phyloP scores from a whole-genome alignment of 2,888 invertebrate genomes.

The Platycheirus albimanus region DNA sequence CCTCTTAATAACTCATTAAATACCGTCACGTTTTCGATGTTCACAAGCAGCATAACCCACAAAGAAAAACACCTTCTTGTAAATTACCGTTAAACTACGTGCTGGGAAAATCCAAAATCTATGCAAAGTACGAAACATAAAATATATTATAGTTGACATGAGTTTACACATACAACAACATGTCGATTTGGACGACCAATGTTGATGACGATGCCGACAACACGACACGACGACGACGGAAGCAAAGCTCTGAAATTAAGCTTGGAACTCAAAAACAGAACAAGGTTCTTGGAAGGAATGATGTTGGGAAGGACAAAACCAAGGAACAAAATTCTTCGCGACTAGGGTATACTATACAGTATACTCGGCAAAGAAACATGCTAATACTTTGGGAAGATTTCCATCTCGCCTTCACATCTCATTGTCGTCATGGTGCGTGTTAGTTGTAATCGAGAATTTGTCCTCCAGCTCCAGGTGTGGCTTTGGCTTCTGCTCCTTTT shows the following conservation, averaged over 20 bases:
- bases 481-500: background rate
- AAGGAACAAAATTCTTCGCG: background rate
- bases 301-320: background rate
- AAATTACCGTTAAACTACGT: constrained; percentile 36
- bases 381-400: constrained; percentile 13
- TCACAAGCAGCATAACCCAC: constrained; percentile 2
- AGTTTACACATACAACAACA: background rate
- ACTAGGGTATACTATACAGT: too few relatives aligned
- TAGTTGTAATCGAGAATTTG: background rate
- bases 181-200: too few relatives aligned
- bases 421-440: background rate
- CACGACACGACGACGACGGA: too few relatives aligned
- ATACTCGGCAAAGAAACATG: background rate
- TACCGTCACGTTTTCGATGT: constrained; percentile 45
- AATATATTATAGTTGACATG: constrained; percentile 20
- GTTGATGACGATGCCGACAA: too few relatives aligned
- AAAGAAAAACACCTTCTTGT: constrained; percentile 16
- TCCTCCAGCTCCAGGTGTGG: background rate
- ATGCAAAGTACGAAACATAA: constrained; percentile 2
- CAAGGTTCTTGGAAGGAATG: background rate
- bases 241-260: background rate
- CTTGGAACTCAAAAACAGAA: background rate
- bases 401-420: constrained; percentile 6
- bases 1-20: constrained; percentile 69
- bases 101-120: constrained; percentile 18